These are phyloP conservation scores for Iguana delicatissima DNA, from an alignment of 2,797 vertebrate species.

Conservation along the genomic window DNA sequence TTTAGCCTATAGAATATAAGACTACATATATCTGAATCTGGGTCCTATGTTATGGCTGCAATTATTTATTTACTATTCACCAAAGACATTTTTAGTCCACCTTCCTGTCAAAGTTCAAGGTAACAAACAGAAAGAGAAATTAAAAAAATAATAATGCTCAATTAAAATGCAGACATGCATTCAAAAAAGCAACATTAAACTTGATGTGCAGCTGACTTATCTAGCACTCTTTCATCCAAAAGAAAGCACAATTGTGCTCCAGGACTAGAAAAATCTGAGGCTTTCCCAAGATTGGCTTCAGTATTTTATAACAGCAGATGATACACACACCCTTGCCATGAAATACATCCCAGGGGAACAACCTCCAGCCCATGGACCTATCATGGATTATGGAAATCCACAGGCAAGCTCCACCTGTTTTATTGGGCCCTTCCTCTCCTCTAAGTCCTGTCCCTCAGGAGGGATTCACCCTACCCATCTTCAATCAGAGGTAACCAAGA, in stretches of 20 bases:
- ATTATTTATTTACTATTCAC: background rate
- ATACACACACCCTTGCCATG: background rate
- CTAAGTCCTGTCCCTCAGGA: too few relatives aligned
- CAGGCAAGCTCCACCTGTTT: too few relatives aligned
- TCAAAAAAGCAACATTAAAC: background rate
- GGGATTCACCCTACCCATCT: too few relatives aligned
- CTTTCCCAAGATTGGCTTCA: too few relatives aligned
- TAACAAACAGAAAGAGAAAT: background rate
- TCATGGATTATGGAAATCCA: too few relatives aligned
- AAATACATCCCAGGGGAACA: too few relatives aligned
- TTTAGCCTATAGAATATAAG: rapidly evolving
- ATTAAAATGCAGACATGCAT: background rate
- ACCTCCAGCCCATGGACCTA: too few relatives aligned
- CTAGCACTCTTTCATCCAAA: background rate
- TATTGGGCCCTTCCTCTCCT: too few relatives aligned
- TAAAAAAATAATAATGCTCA: background rate
- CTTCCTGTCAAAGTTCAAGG: background rate
- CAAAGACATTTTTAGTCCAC: background rate
- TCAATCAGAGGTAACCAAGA: too few relatives aligned
- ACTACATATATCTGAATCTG: rapidly evolving
- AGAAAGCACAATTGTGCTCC: too few relatives aligned
- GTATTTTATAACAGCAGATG: background rate
- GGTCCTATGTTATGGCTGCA: rapidly evolving
- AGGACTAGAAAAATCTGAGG: too few relatives aligned
- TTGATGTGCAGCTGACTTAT: background rate